A percentile compares a stretch with the other conserved stretches of the same genome.
Evolutionary conservation across 2,113 vertebrate genomes (phyloP).

Genomic region (Rhagologus leucostigma): DNA sequence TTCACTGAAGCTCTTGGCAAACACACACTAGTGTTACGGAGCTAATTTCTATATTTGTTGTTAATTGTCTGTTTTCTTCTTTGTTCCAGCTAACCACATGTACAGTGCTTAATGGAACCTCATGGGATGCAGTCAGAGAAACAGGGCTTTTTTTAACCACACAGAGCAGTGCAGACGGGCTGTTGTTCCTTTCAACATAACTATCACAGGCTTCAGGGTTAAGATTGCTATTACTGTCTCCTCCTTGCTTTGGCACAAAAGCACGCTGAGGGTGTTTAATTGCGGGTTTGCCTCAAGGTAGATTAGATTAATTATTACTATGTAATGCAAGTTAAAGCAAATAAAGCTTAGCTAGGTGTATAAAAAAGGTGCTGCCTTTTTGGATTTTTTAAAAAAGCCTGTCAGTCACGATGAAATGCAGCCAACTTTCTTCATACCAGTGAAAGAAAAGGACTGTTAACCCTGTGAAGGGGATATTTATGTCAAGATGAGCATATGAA

Average conservation of each 20-base stretch:
- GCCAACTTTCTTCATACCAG: constrained; percentile 61
- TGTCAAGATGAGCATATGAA: constrained; percentile 66
- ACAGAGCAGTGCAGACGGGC: constrained; percentile 69
- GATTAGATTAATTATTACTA: constrained; percentile 84
- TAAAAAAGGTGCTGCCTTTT: constrained; percentile 78
- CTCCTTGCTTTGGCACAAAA: constrained; percentile 81
- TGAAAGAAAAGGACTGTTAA: constrained; percentile 69
- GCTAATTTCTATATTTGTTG: constrained; percentile 17
- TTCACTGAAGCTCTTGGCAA: neutral
- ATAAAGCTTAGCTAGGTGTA: constrained; percentile 79
- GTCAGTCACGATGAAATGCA: constrained; percentile 67
- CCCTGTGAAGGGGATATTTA: constrained; percentile 67
- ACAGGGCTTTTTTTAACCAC: constrained; percentile 72
- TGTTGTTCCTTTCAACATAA: constrained; percentile 69
- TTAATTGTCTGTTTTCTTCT: constrained; percentile 58
- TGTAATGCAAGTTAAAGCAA: constrained; percentile 82
- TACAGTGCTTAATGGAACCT: constrained; percentile 72
- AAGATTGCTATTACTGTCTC: constrained; percentile 75
- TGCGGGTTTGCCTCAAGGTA: constrained; percentile 81
- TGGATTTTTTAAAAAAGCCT: constrained; percentile 68
- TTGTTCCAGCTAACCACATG: constrained; percentile 90
- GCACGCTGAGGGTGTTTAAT: constrained; percentile 74
- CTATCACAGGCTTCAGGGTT: constrained; percentile 80
- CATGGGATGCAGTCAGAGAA: constrained; percentile 77
- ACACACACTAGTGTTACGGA: accelerated